Conservation (phyloP, 2,888 invertebrate species). For the Tricholauxania praeusta region DNA sequence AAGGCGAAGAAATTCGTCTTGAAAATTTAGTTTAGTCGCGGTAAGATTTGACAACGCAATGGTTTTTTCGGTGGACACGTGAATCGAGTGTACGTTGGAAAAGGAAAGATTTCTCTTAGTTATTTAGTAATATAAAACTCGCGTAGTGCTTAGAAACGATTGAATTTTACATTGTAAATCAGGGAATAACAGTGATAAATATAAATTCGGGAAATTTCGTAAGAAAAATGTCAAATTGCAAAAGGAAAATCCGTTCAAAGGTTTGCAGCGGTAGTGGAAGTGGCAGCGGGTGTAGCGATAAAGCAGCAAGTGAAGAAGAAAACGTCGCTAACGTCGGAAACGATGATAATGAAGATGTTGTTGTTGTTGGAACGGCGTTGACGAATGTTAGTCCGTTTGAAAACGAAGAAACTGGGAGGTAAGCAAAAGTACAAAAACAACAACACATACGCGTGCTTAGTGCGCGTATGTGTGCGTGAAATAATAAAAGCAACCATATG, state of each 20-base stretch:
- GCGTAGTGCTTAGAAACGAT: no score
- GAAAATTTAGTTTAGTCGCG: constrained; percentile 8
- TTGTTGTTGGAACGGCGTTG: constrained; percentile 17
- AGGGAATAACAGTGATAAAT: neutral
- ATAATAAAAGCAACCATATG: neutral
- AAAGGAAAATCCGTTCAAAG: constrained; percentile 43
- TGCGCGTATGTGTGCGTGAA: neutral
- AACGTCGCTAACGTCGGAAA: constrained; percentile 34
- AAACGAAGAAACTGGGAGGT: constrained; percentile 26
- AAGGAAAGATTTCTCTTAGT: no score
- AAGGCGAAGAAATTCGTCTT: neutral
- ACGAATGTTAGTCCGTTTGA: constrained; percentile 34
- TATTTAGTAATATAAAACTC: no score
- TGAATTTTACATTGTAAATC: no score
- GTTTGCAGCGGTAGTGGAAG: constrained; percentile 34
- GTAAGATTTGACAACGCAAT: constrained; percentile 3
- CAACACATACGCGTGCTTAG: no score
- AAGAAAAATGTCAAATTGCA: constrained; percentile 44
- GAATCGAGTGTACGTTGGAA: neutral
- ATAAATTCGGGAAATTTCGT: constrained; percentile 23
- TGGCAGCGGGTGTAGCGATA: constrained; percentile 16
- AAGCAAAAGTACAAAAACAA: constrained; percentile 37
- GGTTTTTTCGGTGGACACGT: neutral
- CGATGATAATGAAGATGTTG: constrained; percentile 10
- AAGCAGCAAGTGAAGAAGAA: constrained; percentile 29